Evolutionary conservation across 2,888 invertebrate genomes (phyloP).

Genomic region (Dasypogon diadema): DNA sequence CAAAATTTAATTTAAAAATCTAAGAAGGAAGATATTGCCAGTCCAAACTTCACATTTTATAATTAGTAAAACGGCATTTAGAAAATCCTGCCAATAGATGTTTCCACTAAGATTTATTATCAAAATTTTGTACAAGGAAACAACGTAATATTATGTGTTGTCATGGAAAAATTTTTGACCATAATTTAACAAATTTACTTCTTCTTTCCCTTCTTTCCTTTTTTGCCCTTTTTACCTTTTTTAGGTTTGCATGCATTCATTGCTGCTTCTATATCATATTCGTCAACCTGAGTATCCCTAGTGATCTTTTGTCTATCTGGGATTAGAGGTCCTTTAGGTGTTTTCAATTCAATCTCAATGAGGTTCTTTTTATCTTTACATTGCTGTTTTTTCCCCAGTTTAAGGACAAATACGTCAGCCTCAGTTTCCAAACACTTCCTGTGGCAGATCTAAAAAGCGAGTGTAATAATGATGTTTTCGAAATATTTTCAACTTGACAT

Average conservation of each 20-base stretch:
- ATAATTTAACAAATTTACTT: background rate
- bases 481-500: conserved; percentile 32
- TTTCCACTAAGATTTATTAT: background rate
- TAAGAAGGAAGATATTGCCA: no score
- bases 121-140: background rate
- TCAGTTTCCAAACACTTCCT: conserved; percentile 73
- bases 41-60: no score
- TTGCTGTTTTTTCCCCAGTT: conserved; percentile 81
- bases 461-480: background rate
- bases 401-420: conserved; percentile 78
- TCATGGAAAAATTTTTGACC: no score
- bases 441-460: conserved; percentile 63
- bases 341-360: conserved; percentile 78
- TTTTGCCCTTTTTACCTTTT: background rate
- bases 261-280: conserved; percentile 65
- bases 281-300: conserved; percentile 76
- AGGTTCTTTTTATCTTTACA: conserved; percentile 77
- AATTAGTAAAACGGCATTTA: no score
- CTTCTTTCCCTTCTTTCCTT: conserved; percentile 1
- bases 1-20: no score
- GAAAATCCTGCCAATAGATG: no score
- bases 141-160: no score
- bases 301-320: conserved; percentile 74
- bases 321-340: conserved; percentile 76
- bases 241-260: conserved; percentile 10